Base-by-base conservation (phyloP, 2,888 invertebrate genomes). In the Stictocephala bisonia region DNA sequence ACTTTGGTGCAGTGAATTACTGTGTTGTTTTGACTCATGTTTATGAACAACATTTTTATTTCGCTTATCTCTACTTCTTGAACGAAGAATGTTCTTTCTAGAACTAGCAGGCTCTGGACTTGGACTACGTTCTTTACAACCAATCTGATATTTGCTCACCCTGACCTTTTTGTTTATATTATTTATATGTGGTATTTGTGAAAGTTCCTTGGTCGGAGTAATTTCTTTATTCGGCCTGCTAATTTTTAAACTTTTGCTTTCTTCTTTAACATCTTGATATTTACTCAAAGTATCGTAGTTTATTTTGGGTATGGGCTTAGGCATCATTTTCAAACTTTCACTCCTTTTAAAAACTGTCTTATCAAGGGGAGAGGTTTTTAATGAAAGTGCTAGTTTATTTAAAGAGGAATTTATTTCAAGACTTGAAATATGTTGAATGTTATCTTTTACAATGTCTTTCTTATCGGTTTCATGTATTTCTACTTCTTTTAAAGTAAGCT, bases 261-360 rank as follows among this genome's bases (percentile, higher is more conserved):
- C 44, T 44, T 44, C 15, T n/a, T n/a, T n/a, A n/a, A 15, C 35
- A 31, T 31, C 6, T 9, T 31, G 6, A 31, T 31, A 9, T 31
- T 6, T 44, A 44, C 15, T 44, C 15, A 44, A 44, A 44, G 15
- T n/a, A 15, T 44, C 44, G 15, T 44, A 44, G 15, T 44, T 15
- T n/a, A 44, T 15, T 40, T 20, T 60, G 20, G 60, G 60, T 13
- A 60, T 11, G 9, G 60, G 60, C 22, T 60, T 60, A 11, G 18
- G 20, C 22, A 40, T 27, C 41, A 40, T 60, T 60, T 60, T 60
- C 15, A 60, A 40, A 22, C 40, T 60, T 35, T 60, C 41, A 60
- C 60, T 60, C 41, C 60, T 60, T 27, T 60, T 60, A 22, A 60
- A 60, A 1, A n/a, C n/a, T n/a, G n/a, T n/a, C n/a, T n/a, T n/a